phyloP scores from a whole-genome alignment of 2,888 invertebrate species.

The Andrena minutula region DNA sequence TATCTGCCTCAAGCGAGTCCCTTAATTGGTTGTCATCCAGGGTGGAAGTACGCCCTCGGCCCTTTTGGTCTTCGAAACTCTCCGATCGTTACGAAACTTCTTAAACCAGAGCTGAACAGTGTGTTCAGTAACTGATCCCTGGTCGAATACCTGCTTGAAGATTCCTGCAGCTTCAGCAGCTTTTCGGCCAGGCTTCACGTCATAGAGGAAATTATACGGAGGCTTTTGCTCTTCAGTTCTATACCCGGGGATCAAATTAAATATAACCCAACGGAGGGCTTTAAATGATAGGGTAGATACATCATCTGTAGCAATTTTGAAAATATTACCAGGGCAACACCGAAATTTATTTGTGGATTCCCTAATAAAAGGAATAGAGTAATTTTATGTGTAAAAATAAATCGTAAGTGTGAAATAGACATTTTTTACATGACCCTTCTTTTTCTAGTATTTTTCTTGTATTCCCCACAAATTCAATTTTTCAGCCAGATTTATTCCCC shows the following conservation, averaged over 20 bases:
- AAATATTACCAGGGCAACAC: not conserved
- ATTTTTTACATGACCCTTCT: no score
- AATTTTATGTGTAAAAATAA: no score
- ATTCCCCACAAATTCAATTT: no score
- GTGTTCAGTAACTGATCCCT: constrained; percentile 16
- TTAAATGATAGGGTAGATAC: not conserved
- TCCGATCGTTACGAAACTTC: constrained; percentile 11
- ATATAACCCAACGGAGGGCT: not conserved
- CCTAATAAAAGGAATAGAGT: not conserved
- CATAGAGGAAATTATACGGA: constrained; percentile 4
- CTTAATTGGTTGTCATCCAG: constrained; percentile 11
- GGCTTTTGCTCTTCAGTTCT: not conserved
- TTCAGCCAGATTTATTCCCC: not conserved
- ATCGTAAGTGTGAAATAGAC: no score
- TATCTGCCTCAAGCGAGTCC: not conserved
- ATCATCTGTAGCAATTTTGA: not conserved
- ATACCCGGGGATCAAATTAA: not conserved
- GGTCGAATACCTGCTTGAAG: constrained; percentile 7
- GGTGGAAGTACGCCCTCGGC: constrained; percentile 8
- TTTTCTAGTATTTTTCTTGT: no score
- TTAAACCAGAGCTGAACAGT: constrained; percentile 9
- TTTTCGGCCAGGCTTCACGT: constrained; percentile 1
- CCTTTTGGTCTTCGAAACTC: constrained; percentile 3
- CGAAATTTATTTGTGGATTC: not conserved
- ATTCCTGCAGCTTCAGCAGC: constrained; percentile 8